Base-by-base conservation (phyloP, 2,888 invertebrate genomes). In the Sinohyriopsis cumingii region DNA sequence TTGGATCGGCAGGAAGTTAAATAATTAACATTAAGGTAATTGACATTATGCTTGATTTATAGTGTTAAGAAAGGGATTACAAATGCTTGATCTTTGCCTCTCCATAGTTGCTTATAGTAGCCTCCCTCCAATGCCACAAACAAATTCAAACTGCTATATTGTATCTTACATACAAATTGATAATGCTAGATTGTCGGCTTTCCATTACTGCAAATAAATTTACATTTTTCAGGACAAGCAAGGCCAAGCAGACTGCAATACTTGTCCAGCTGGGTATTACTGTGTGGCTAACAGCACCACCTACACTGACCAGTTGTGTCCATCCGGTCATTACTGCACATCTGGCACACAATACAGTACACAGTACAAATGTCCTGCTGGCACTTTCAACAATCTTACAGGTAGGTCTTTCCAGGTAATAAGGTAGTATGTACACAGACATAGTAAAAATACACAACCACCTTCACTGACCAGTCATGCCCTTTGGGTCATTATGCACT, bases 361-460 rank as follows among this genome's bases (percentile, higher is more conserved):
- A 4, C 80, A 85, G 76, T 82, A 78, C 69, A 79, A 82, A 24
- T 89, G 89, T 78, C 78, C 83, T 7, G 68, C 64, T 9, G 88
- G 88, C 55, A 88, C 87, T 3, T 89, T 86, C 78, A 88, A 88
- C 76, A 86, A 87, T 72, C 75, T 82, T 28, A 87, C 87, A 73
- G 86, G 89, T 86, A 78, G 67, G 68, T 67, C 7, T 19, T 24
- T 45, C 12, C 45, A 12, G 3, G 45, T 45, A 24, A 22, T n/a
- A 57, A 57, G 19, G 24, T 24, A 22, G n/a, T 45, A 45, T 45
- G 12, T 45, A 45, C 12, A 45, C 45, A 12, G 45, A 45, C 3
- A 45, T 12, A 45, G 12, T 45, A 45, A 33, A 33, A 33, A 12
- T 45, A 82, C 72, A 85, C 85, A 60, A 81, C 84, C n/a, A 80